Conservation (phyloP, 1,140 invertebrate species). For the Acromyrmex echinatior region DNA sequence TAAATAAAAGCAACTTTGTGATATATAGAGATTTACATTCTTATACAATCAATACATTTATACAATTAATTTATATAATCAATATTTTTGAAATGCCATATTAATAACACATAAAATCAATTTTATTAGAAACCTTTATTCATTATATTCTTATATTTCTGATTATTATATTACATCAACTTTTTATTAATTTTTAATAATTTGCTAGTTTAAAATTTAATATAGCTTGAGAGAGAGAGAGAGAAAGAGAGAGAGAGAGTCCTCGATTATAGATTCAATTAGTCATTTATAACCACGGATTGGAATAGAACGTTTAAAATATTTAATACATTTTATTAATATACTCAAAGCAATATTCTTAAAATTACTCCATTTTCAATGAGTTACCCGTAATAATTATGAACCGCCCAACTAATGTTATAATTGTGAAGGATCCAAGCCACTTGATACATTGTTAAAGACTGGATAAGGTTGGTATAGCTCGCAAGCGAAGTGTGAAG, state of each 20-base stretch:
- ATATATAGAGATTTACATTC: not conserved
- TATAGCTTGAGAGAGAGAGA: not conserved
- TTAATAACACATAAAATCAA: not conserved
- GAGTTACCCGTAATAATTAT: not conserved
- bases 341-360: not conserved
- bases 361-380: not conserved
- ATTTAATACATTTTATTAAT: not conserved
- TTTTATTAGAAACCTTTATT: not conserved
- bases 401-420: not conserved
- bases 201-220: not conserved
- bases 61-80: not conserved
- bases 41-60: not conserved
- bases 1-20: not conserved
- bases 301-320: not conserved
- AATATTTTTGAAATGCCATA: not conserved
- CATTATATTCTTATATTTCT: not conserved
- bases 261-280: not conserved
- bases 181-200: not conserved
- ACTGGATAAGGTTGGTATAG: not conserved
- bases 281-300: not conserved
- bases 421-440: not conserved
- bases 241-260: too few relatives aligned
- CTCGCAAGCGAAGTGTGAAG: not conserved
- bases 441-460: conserved; percentile 29
- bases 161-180: not conserved